Percentiles rank a stretch among this genome's conserved stretches.
Evolutionary conservation across 2,113 vertebrate species (phyloP).

Genomic region (Cyprinodon brontotheroides): DNA sequence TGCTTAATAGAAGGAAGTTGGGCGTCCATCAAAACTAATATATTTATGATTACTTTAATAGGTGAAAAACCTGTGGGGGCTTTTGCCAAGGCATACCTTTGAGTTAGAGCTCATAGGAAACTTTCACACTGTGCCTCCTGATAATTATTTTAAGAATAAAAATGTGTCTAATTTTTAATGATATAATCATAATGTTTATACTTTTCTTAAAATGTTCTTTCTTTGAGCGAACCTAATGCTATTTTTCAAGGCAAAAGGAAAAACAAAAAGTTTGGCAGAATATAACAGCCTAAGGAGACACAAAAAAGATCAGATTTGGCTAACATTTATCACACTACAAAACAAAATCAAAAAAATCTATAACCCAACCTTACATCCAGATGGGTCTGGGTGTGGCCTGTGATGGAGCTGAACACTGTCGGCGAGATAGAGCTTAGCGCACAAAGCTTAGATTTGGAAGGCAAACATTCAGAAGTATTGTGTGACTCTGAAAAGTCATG

Average conservation of each 20-base stretch:
- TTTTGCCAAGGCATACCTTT: conserved; percentile 81
- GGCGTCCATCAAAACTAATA: conserved; percentile 73
- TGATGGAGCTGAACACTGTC: conserved; percentile 66
- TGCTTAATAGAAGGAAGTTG: conserved; percentile 78
- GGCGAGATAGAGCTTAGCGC: conserved; percentile 69
- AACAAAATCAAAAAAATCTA: conserved; percentile 60
- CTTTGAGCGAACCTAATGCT: conserved; percentile 74
- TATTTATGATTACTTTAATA: conserved; percentile 79
- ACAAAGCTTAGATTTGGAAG: conserved; percentile 77
- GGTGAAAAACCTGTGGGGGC: conserved; percentile 67
- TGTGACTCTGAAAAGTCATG: conserved; percentile 71
- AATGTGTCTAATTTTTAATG: conserved; percentile 56
- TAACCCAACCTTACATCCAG: conserved; percentile 67
- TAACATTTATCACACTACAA: conserved; percentile 62
- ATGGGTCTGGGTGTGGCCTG: conserved; percentile 72
- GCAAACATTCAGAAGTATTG: conserved; percentile 75
- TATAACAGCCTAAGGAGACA: conserved; percentile 28
- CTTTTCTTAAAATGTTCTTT: conserved; percentile 65
- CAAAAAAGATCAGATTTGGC: conserved; percentile 60
- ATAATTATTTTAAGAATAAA: conserved; percentile 46
- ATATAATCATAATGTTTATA: conserved; percentile 80
- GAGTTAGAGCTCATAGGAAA: conserved; percentile 77
- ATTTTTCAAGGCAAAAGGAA: conserved; percentile 35
- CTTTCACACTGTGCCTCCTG: conserved; percentile 56
- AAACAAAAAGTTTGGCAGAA: conserved; percentile 39